A percentile compares a stretch with the other conserved stretches of the same genome.
phyloP scores from a whole-genome alignment of 2,113 vertebrate species.

The Irena cyanogastra region DNA sequence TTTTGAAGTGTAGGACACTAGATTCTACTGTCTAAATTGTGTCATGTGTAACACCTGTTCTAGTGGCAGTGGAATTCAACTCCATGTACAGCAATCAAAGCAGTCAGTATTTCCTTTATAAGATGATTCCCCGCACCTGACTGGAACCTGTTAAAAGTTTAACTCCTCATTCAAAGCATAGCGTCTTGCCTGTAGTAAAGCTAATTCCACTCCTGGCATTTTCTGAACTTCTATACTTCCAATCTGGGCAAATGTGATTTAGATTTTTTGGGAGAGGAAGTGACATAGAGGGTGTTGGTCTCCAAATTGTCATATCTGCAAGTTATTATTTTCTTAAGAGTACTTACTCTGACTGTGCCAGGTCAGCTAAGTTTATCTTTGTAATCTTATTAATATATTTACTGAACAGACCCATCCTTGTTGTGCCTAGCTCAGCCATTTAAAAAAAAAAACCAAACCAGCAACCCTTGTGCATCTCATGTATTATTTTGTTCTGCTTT shows the following conservation, averaged over 20 bases:
- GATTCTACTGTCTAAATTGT: background rate
- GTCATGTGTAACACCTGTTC: background rate
- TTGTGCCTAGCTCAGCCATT: background rate
- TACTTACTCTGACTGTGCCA: background rate
- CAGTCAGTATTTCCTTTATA: background rate
- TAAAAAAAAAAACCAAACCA: background rate
- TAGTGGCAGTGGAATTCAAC: background rate
- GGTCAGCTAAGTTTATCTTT: background rate
- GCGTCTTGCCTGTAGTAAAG: background rate
- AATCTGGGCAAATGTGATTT: background rate
- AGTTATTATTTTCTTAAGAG: background rate
- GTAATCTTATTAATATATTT: background rate
- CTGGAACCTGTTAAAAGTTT: background rate
- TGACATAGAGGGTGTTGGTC: background rate
- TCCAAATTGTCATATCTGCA: background rate
- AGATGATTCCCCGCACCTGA: background rate
- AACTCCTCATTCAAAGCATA: background rate
- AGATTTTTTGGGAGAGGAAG: background rate
- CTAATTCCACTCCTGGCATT: background rate
- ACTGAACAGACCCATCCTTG: background rate
- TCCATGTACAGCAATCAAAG: background rate
- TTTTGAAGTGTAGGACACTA: background rate
- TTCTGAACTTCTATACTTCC: background rate
- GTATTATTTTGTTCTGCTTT: constrained; percentile 25
- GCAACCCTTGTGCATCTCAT: background rate